Evolutionary conservation across 2,113 vertebrate genomes (phyloP), one percentile per base, ranked within the genome.

Genomic region (Canis aureus): DNA sequence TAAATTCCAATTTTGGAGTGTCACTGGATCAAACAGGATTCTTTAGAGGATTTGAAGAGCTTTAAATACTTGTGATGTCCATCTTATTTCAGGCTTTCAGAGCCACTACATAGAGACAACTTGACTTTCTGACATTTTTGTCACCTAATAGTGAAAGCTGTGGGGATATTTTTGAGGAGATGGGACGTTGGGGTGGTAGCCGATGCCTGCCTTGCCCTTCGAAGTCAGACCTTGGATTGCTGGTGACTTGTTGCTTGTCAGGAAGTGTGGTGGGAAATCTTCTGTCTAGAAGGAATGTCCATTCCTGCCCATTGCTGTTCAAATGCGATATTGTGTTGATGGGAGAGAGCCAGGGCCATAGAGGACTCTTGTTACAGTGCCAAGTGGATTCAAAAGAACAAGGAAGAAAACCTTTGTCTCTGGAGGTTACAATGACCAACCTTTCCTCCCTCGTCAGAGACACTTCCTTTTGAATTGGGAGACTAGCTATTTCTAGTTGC

Each of bases 41-140:
- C 79, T 82, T 89, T 81, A 53, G 49, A 83, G 73, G 35, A 94
- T 96, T 80, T 83, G 57, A 95, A 89, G 60, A 67, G 51, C 57
- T 94, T 96, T 73, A 23, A 81, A 93, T 82, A 87, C 51, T 96
- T 38, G 43, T 59, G 35, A 88, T 91, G 23, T 86, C 89, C 78
- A 73, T 84, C 73, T 73, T 94, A 89, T 86, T 94, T 95, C 29
- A 97, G 80, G 32, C 16, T 59, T 92, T 85, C 85, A 82, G 88
- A 88, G 51, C 51, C 57, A 91, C 62, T 57, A 62, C 9, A 3
- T 38, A 88, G 71, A 93, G 69, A 73, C 94, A 88, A 88, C 64
- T 90, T 96, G 69, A 74, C 71, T 95, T 95, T 84, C 88, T 84
- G 86, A 59, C 55, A 86, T 81, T 91, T 94, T 96, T 80, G 11